Evolutionary conservation across 2,888 invertebrate genomes (phyloP).

Genomic region (Lissocephala sabroskyi): DNA sequence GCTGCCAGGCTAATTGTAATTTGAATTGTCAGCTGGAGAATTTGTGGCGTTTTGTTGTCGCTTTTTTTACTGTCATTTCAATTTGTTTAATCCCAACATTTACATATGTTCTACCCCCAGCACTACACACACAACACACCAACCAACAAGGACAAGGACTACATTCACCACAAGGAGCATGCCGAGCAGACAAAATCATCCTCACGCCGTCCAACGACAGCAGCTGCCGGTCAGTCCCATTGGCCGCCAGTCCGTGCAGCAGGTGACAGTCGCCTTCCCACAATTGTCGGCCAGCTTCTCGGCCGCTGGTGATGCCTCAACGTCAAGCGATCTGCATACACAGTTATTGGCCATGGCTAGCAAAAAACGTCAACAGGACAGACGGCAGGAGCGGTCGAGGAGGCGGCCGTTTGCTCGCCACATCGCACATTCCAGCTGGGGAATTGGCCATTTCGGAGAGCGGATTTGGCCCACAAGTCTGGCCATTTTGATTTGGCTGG

Average conservation of each 20-base stretch:
- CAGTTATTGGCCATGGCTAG: conserved; percentile 35
- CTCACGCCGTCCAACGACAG: background rate
- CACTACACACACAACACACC: background rate
- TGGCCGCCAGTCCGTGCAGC: too few species aligned
- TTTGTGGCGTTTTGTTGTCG: too few species aligned
- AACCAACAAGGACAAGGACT: background rate
- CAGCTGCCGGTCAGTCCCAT: too few species aligned
- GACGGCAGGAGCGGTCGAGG: background rate
- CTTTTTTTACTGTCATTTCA: background rate
- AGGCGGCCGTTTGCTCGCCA: background rate
- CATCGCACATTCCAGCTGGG: too few species aligned
- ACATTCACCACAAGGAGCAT: background rate
- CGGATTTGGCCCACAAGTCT: conserved; percentile 39
- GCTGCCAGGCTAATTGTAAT: too few species aligned
- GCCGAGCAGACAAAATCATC: background rate
- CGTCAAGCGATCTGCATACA: conserved; percentile 17
- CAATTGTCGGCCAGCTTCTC: too few species aligned
- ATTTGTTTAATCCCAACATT: background rate
- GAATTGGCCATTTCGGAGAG: conserved; percentile 14
- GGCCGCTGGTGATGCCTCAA: too few species aligned
- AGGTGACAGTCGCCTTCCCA: too few species aligned
- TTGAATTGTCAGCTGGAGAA: too few species aligned
- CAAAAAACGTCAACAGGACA: conserved; percentile 38
- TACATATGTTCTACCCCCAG: too few species aligned
- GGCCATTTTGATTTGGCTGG: conserved; percentile 54